Base-by-base conservation (phyloP, 2,888 invertebrate genomes). In the Acanthosepion pharaonis region DNA sequence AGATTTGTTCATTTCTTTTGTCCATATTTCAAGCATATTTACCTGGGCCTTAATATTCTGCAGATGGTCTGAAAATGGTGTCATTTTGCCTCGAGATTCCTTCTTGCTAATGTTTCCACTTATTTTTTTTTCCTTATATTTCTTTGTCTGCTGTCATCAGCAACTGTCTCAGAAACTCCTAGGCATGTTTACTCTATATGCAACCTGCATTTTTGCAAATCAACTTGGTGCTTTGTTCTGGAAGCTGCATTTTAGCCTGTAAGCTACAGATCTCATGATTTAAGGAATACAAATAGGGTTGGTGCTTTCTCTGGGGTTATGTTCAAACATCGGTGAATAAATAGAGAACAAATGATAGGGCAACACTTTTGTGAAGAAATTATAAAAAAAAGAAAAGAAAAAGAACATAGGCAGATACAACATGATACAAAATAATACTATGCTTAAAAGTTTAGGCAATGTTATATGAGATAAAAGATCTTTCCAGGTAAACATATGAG, bases 201-300 rank as follows among this genome's bases (percentile, higher is more conserved):
- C n/a, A 78, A 78, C 78, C 78, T 78, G 78, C n/a, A 78, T 78
- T 78, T 78, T 78, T 78, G 78, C 78, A 78, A 78, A 78, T n/a
- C 78, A n/a, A 33, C n/a, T 78, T 78, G n/a, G 6, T 33, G n/a
- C n/a, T 78, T 78, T 78, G n/a, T 64, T 25, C 25, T 64, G 64
- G 64, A 64, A 64, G 28, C 25, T 64, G 23, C 28, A 64, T 64
- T 64, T 64, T 64, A 64, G 78, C 11, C 78, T 15, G n/a, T 78
- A 23, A 33, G 78, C n/a, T 78, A n/a, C 78, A n/a, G n/a, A 23
- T 78, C n/a, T n/a, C n/a, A 33, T 78, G 78, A 78, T 78, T 78
- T n/a, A n/a, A 78, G 33, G 78, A 78, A 78, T 78, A 78, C 78
- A 78, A 78, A 78, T 78, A 78, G 9, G n/a, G 33, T 78, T n/a